Evolutionary conservation across 2,888 invertebrate genomes (phyloP), one percentile per base, ranked within the genome.

Genomic region (Lepidocyrtinus sp.): DNA sequence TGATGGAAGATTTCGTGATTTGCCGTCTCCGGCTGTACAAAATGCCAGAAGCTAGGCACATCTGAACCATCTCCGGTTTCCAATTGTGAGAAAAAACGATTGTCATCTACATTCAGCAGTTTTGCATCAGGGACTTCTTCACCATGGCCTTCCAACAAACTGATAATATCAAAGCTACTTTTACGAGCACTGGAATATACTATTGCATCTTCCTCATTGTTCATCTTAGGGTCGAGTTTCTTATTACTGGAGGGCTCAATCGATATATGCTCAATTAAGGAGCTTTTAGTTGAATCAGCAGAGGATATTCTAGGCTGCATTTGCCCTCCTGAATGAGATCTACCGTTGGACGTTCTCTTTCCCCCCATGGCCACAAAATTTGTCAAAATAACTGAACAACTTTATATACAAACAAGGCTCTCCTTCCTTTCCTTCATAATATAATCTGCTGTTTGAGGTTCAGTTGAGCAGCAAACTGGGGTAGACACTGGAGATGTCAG

Each of bases 11-110:
- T 22, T 25, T 67, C 67, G 1, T 62, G 22, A 27, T n/a, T 22
- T 61, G 45, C 50, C n/a, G 36, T 7, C 1, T 68, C 62, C 19
- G 75, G 75, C 46, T 75, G 59, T 62, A 75, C 75, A 59, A 75
- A 69, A 62, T 68, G 75, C 75, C 75, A 75, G 26, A 75, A 75
- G n/a, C 75, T 75, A 0, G 75, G 75, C 45, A 75, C 45, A 5
- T n/a, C 24, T n/a, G 72, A 61, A 46, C 21, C 24, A 17, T 46
- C 61, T 50, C 24, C 27, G 22, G 63, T 24, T 12, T 63, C 63
- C 12, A 55, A 45, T 61, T 36, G n/a, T n/a, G n/a, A n/a, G n/a
- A n/a, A n/a, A n/a, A n/a, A n/a, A n/a, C n/a, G n/a, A n/a, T n/a
- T n/a, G 46, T 62, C 71, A n/a, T 36, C 26, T 2, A 17, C n/a